Conservation (phyloP, 2,797 vertebrate genomes). For the Rhadinocentrus ornatus region DNA sequence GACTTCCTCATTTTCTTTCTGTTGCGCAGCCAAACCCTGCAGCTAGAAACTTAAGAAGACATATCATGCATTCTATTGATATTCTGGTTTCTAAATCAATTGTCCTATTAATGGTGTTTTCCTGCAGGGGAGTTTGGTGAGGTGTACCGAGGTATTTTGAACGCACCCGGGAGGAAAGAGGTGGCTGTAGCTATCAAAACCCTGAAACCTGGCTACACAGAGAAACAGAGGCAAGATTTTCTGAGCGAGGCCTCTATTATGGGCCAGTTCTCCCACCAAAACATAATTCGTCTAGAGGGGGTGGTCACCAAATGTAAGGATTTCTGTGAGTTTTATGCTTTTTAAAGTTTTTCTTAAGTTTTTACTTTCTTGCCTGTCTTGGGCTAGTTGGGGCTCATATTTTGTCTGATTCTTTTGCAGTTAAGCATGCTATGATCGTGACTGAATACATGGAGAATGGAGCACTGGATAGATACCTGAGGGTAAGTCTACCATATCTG, state of each 20-base stretch:
- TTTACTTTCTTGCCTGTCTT: not conserved
- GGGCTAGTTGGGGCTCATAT: not conserved
- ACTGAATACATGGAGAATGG: conserved; percentile 98
- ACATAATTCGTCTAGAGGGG: conserved; percentile 95
- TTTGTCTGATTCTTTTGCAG: conserved; percentile 69
- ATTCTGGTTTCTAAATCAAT: conserved; percentile 26
- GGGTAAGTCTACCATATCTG: conserved; percentile 77
- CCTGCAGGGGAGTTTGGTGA: conserved; percentile 94
- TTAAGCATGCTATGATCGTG: conserved; percentile 97
- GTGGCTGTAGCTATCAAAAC: conserved; percentile 94
- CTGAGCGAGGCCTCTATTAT: conserved; percentile 97
- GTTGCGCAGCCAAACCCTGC: conserved; percentile 39
- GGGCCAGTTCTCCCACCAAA: conserved; percentile 97
- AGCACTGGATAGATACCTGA: conserved; percentile 92
- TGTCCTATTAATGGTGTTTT: conserved; percentile 21
- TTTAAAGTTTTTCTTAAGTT: not conserved
- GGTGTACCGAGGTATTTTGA: conserved; percentile 92
- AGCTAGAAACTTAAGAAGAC: conserved; percentile 44
- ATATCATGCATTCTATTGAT: conserved; percentile 22
- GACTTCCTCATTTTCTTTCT: conserved; percentile 52
- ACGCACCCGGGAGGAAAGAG: conserved; percentile 87
- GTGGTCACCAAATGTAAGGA: conserved; percentile 95
- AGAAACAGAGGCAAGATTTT: conserved; percentile 97
- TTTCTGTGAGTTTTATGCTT: conserved; percentile 46
- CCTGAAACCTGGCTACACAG: conserved; percentile 92